Conservation (phyloP, 2,888 invertebrate genomes). For the Epirrhoe alternata region DNA sequence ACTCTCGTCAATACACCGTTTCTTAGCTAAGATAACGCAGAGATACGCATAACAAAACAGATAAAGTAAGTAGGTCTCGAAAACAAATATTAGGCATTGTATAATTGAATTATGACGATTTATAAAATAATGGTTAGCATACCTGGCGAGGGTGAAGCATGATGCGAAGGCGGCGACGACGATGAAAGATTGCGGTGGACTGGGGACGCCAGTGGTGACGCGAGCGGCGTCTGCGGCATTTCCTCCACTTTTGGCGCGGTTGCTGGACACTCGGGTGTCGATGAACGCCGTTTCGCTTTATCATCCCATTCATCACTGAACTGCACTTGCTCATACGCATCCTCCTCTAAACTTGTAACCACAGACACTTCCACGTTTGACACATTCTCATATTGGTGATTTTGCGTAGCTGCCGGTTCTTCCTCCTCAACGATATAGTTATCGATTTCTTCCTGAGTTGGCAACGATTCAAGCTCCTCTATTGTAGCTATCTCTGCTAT, state of each 20-base stretch:
- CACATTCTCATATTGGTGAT: constrained; percentile 57
- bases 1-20: constrained; percentile 51
- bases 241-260: constrained; percentile 60
- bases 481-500: constrained; percentile 45
- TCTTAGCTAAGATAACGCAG: constrained; percentile 56
- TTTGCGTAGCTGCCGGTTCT: constrained; percentile 33
- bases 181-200: constrained; percentile 64
- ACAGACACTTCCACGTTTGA: constrained; percentile 48
- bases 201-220: constrained; percentile 72
- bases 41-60: constrained; percentile 62
- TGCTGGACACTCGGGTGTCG: constrained; percentile 71
- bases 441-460: constrained; percentile 55
- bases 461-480: constrained; percentile 56
- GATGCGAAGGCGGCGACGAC: constrained; percentile 62
- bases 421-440: constrained; percentile 46
- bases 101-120: constrained; percentile 29
- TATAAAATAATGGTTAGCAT: constrained; percentile 47
- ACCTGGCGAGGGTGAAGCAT: constrained; percentile 72
- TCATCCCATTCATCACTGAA: constrained; percentile 72
- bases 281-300: constrained; percentile 71
- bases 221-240: constrained; percentile 63
- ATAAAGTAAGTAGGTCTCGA: constrained; percentile 53
- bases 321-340: constrained; percentile 64
- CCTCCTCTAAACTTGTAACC: constrained; percentile 31
- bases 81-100: constrained; percentile 39